phyloP scores from a whole-genome alignment of 2,797 vertebrate species.

The Luscinia luscinia region DNA sequence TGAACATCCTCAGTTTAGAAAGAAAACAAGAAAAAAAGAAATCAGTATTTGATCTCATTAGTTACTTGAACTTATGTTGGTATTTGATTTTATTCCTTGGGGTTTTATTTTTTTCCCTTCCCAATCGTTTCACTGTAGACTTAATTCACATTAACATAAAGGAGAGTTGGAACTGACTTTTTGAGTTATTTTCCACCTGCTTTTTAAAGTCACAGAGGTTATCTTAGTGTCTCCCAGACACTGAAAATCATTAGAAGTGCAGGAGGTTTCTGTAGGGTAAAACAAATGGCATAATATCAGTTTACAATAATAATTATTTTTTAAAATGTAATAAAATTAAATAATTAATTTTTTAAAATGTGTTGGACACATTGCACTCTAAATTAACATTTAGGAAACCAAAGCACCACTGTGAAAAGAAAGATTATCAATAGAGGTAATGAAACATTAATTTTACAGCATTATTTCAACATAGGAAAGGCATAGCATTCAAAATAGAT shows the following conservation, averaged over 20 bases:
- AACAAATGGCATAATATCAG: background rate
- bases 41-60: background rate
- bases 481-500: background rate
- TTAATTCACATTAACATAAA: background rate
- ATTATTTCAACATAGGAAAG: background rate
- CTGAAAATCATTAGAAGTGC: background rate
- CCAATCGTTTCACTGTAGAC: background rate
- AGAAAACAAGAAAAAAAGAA: background rate
- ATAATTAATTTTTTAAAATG: background rate
- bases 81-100: background rate
- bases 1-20: background rate
- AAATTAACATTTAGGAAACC: background rate
- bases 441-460: background rate
- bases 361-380: background rate
- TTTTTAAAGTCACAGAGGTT: background rate
- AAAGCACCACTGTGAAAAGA: background rate
- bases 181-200: background rate
- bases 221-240: background rate
- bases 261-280: background rate
- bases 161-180: background rate
- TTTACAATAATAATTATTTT: background rate
- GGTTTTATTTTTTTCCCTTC: background rate
- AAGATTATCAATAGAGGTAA: background rate
- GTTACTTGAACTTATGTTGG: background rate
- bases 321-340: background rate